Conservation (phyloP, 92 coral and sea anemone genomes). For the Porites divaricata region DNA sequence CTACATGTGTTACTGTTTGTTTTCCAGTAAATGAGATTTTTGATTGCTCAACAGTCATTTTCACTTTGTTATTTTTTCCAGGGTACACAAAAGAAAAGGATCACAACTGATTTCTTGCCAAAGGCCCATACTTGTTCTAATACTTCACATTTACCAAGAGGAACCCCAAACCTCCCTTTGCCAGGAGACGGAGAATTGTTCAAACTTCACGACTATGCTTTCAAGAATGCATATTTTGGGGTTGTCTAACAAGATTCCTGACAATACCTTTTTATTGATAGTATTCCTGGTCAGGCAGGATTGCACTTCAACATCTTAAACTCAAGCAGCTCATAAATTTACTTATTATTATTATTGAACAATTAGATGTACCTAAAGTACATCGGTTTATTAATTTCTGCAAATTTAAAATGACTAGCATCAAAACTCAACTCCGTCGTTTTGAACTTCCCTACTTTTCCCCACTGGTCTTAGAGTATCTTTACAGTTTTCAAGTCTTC, state of each 20-base stretch:
- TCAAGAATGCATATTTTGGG: conserved; percentile 59
- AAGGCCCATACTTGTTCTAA: conserved; percentile 63
- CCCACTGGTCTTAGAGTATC: too few relatives aligned
- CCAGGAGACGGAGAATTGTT: conserved; percentile 61
- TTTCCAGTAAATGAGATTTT: too few relatives aligned
- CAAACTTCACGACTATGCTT: conserved; percentile 46
- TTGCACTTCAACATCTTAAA: neutral
- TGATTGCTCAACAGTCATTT: neutral
- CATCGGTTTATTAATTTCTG: too few relatives aligned
- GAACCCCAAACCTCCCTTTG: conserved; percentile 32
- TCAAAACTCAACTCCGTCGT: too few relatives aligned
- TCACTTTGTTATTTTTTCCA: neutral
- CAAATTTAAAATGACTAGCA: too few relatives aligned
- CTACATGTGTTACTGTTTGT: too few relatives aligned
- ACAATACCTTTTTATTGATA: neutral
- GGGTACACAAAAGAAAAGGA: conserved; percentile 31
- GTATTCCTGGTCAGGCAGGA: neutral
- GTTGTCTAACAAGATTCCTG: conserved; percentile 4
- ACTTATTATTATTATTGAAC: too few relatives aligned
- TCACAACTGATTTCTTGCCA: conserved; percentile 51
- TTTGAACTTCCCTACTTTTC: too few relatives aligned
- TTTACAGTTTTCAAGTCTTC: too few relatives aligned
- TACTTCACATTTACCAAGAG: conserved; percentile 56
- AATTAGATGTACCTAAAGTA: too few relatives aligned
- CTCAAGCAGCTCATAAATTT: too few relatives aligned